Percentiles rank a stretch among this genome's conserved stretches.
Evolutionary conservation across 2,113 vertebrate genomes (phyloP).

Genomic region (Nycticryphes semicollaris): DNA sequence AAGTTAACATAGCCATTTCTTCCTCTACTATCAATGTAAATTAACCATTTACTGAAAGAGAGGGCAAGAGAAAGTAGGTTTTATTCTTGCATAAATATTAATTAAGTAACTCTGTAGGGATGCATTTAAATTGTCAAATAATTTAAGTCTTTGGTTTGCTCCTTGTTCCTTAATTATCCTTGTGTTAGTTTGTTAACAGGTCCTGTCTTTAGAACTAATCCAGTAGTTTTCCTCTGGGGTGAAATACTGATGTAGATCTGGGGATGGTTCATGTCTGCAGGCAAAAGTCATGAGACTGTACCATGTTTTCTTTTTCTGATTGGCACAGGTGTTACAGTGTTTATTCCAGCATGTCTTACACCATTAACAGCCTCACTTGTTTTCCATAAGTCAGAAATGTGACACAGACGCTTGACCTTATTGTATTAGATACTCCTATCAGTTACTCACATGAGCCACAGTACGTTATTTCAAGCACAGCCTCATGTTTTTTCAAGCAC

Average conservation of each 20-base stretch:
- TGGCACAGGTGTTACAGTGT: background rate
- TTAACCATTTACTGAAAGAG: background rate
- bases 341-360: background rate
- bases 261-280: background rate
- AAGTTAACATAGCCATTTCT: background rate
- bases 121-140: background rate
- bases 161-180: background rate
- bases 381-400: rapidly evolving
- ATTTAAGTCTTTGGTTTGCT: background rate
- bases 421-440: background rate
- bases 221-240: background rate
- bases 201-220: background rate
- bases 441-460: background rate
- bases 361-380: background rate
- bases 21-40: background rate
- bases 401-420: background rate
- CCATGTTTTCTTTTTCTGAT: background rate
- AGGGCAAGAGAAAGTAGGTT: background rate
- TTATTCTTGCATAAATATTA: background rate
- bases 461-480: background rate
- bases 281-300: background rate
- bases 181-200: background rate
- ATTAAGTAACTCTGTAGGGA: background rate
- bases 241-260: background rate
- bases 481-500: background rate